Conservation (phyloP, 1,140 invertebrate species). For the Streblospio benedicti region DNA sequence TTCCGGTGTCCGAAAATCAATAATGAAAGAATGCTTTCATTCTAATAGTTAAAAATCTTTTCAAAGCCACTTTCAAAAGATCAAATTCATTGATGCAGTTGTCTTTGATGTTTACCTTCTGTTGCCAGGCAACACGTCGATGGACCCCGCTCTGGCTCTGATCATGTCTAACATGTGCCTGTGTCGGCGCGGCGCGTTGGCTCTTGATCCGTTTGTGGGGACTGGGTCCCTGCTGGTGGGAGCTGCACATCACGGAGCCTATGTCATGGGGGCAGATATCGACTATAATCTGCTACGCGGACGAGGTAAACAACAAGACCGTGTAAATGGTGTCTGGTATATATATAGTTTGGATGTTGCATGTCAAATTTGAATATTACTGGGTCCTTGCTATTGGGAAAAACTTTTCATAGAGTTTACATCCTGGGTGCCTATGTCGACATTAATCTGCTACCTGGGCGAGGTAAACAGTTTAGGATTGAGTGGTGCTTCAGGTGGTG, state of each 20-base stretch:
- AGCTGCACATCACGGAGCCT: slow-evolving; percentile 80
- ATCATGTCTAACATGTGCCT: slow-evolving; percentile 89
- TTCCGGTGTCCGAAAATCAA: no score
- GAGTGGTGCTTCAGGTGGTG: background rate
- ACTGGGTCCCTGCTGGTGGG: slow-evolving; percentile 84
- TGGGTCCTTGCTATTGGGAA: background rate
- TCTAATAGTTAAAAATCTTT: no score
- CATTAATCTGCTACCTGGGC: background rate
- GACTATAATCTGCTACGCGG: slow-evolving; percentile 88
- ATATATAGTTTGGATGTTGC: background rate
- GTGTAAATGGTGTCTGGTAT: background rate
- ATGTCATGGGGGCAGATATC: slow-evolving; percentile 84
- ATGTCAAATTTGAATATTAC: background rate
- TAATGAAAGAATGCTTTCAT: no score
- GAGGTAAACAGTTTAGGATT: background rate
- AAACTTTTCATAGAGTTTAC: background rate
- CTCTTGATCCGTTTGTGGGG: slow-evolving; percentile 92
- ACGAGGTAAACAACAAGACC: slow-evolving; percentile 65
- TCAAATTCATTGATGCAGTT: no score
- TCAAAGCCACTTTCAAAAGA: no score
- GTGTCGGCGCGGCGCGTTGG: slow-evolving; percentile 62
- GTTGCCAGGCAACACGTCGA: slow-evolving; percentile 69
- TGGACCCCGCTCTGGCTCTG: slow-evolving; percentile 86
- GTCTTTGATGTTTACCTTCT: background rate
- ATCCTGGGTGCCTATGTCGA: background rate